A percentile compares a stretch with the other conserved stretches of the same genome.
Conservation (phyloP, 2,797 vertebrate genomes). For the Zalophus californianus region DNA sequence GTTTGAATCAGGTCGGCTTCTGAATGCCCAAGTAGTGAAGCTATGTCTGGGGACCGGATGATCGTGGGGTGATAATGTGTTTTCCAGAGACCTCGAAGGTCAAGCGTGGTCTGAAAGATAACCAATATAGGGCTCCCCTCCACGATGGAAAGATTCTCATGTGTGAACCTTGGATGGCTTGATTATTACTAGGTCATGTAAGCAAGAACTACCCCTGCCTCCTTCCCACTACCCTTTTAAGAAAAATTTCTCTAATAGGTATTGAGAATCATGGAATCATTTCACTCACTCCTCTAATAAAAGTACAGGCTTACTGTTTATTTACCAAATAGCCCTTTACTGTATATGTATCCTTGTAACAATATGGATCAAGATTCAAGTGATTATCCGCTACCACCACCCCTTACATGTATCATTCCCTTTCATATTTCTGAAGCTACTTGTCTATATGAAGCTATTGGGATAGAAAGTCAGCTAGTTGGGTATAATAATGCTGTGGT, state of each 20-base stretch:
- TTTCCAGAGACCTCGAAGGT: background rate
- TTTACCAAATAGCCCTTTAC: background rate
- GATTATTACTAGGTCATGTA: background rate
- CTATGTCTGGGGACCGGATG: background rate
- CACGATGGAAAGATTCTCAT: background rate
- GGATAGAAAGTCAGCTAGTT: background rate
- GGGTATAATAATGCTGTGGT: background rate
- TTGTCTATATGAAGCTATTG: background rate
- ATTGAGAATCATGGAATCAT: background rate
- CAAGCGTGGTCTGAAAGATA: background rate
- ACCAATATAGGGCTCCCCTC: background rate
- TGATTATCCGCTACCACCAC: background rate
- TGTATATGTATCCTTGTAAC: background rate
- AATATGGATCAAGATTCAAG: background rate
- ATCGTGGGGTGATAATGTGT: background rate
- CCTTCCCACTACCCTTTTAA: background rate
- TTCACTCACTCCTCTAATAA: background rate
- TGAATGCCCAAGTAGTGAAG: background rate
- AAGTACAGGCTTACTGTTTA: background rate
- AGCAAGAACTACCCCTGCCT: background rate
- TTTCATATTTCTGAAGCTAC: slow-evolving; percentile 54
- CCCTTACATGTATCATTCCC: background rate
- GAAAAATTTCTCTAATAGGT: background rate
- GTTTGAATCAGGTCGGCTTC: background rate
- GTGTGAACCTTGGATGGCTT: background rate